Evolutionary conservation across 2,797 vertebrate genomes (phyloP), one percentile per base, ranked within the genome.

Genomic region (Xerus rutilus): DNA sequence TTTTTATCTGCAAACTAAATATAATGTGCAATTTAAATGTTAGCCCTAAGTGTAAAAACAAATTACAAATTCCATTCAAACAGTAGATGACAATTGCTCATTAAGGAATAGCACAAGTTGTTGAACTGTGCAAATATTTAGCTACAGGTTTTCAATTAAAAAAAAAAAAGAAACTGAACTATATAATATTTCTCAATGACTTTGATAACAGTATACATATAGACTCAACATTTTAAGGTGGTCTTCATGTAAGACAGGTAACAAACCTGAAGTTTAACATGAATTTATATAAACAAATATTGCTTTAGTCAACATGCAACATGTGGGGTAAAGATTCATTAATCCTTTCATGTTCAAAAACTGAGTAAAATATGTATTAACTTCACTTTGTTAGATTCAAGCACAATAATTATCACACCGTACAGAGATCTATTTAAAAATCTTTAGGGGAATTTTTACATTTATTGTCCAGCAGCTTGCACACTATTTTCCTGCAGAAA

Each of bases 251-350:
- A 93, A 95, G 23, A 45, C 0, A 59, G 69, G 59, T 59, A 67
- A 77, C 12, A 59, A 72, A 57, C 25, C 10, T 62, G 30, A 92
- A 81, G 8, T 65, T 76, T 57, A 59, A 69, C 25, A 77, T 25
- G 73, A 87, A 92, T 62, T 87, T 54, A 85, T 45, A 28, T 91
- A 97, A 95, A 84, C 20, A 93, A 95, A 93, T 54, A 86, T 3
- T 78, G 62, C 12, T 91, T 89, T 52, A 59, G 39, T 90, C 21
- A 88, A 92, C 88, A 91, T 83, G 70, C 5, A 88, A 70, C 64
- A 76, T 81, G 4, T 23, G 74, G 23, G 5, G 17, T 89, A 88
- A 43, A 86, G 20, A 62, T 52, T 47, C 39, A 81, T 28, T 89
- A 64, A 28, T 82, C 18, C 74, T 69, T 83, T n/a, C 43, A 72